Percentiles rank a stretch among this genome's conserved stretches.
Evolutionary conservation across 1,140 invertebrate genomes (phyloP).

Genomic region (Littorina saxatilis): DNA sequence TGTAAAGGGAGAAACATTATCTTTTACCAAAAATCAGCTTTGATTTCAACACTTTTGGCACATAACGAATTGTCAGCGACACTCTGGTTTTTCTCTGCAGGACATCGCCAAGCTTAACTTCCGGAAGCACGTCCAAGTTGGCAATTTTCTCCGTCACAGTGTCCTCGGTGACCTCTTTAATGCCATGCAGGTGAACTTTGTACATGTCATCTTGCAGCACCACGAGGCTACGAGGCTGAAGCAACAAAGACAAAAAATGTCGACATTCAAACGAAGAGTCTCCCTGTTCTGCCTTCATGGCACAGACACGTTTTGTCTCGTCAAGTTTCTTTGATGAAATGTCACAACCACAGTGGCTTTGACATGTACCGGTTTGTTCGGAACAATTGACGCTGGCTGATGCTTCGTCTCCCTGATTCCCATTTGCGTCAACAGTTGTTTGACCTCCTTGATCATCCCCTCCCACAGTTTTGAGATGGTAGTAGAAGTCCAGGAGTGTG

Average conservation of each 20-base stretch:
- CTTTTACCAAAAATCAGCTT: slow-evolving; percentile 71
- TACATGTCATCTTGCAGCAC: slow-evolving; percentile 91
- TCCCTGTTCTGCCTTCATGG: background rate
- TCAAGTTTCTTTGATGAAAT: too few relatives aligned
- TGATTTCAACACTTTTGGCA: slow-evolving; percentile 90
- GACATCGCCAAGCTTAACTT: slow-evolving; percentile 60
- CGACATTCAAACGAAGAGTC: slow-evolving; percentile 65
- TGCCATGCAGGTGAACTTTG: slow-evolving; percentile 91
- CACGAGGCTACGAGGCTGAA: slow-evolving; percentile 92
- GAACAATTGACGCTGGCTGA: too few relatives aligned
- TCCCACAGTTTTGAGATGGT: slow-evolving; percentile 68
- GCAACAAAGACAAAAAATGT: slow-evolving; percentile 81
- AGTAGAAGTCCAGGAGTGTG: slow-evolving; percentile 90
- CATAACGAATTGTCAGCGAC: slow-evolving; percentile 95
- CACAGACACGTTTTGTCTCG: too few relatives aligned
- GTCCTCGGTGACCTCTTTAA: slow-evolving; percentile 86
- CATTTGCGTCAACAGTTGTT: too few relatives aligned
- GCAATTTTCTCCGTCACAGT: slow-evolving; percentile 81
- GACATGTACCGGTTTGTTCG: too few relatives aligned
- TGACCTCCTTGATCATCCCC: too few relatives aligned
- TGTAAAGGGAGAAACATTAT: too few relatives aligned
- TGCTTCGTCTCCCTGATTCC: too few relatives aligned
- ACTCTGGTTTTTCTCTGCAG: slow-evolving; percentile 85
- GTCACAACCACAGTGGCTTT: too few relatives aligned
- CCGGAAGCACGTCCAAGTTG: slow-evolving; percentile 79